These are phyloP conservation scores for Pristis pectinata DNA, from an alignment of 2,797 vertebrate species.

Conservation along the genomic window DNA sequence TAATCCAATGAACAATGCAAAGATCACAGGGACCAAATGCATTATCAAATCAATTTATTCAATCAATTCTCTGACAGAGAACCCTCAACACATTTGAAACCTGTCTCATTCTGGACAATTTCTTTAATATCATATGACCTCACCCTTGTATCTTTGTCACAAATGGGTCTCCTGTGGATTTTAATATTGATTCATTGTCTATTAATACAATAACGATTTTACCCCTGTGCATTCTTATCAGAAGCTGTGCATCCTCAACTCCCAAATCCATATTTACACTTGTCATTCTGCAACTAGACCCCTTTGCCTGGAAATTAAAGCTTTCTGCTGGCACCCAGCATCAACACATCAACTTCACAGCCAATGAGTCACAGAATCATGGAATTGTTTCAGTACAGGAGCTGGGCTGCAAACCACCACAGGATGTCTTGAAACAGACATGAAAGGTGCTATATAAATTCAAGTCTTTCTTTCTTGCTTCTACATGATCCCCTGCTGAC, in stretches of 20 bases:
- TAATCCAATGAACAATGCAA: background rate
- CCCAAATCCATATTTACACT: background rate
- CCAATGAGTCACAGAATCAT: too few relatives aligned
- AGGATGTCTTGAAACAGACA: too few relatives aligned
- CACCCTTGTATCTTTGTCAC: background rate
- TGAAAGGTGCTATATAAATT: too few relatives aligned
- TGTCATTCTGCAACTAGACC: background rate
- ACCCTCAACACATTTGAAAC: background rate
- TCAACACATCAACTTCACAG: too few relatives aligned
- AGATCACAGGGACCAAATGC: background rate
- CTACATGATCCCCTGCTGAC: too few relatives aligned
- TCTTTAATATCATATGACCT: background rate
- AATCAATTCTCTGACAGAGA: slow-evolving; percentile 7
- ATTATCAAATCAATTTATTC: background rate
- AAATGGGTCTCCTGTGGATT: background rate
- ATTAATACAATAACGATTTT: background rate
- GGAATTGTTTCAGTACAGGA: too few relatives aligned
- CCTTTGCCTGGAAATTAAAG: too few relatives aligned
- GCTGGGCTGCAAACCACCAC: too few relatives aligned
- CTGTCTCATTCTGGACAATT: background rate
- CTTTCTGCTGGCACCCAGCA: too few relatives aligned
- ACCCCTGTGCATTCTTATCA: background rate
- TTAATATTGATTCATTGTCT: too few relatives aligned
- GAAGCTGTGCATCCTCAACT: too few relatives aligned
- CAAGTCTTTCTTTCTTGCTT: too few relatives aligned